Percentiles rank a stretch among this genome's conserved stretches.
phyloP scores from a whole-genome alignment of 2,113 vertebrate species.

The Pelusios castaneus region DNA sequence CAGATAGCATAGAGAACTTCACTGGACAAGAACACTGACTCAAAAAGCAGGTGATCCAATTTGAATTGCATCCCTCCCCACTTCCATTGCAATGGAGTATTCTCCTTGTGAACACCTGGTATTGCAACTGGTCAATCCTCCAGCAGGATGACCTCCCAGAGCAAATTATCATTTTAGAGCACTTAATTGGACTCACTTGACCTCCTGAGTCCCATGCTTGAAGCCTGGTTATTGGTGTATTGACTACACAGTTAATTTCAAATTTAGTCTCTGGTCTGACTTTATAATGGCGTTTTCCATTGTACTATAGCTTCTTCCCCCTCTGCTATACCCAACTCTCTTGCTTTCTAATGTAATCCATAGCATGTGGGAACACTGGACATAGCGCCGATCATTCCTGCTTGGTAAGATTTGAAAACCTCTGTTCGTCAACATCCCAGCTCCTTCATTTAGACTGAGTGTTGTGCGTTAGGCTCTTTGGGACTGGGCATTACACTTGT shows the following conservation, averaged over 20 bases:
- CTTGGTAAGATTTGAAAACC: neutral
- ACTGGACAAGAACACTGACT: neutral
- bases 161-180: neutral
- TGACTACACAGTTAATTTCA: neutral
- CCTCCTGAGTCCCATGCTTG: neutral
- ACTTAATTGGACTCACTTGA: neutral
- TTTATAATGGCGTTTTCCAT: neutral
- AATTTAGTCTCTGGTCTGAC: neutral
- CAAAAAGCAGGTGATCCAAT: neutral
- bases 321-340: too few species aligned
- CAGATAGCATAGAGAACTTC: neutral
- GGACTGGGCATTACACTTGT: neutral
- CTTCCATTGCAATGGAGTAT: too few species aligned
- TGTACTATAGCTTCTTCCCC: neutral
- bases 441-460: neutral
- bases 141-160: neutral
- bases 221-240: neutral
- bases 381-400: neutral
- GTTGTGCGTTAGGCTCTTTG: neutral
- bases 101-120: neutral
- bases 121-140: neutral
- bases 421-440: neutral
- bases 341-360: neutral
- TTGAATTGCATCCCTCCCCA: neutral
- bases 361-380: neutral